Conservation (phyloP, 2,113 vertebrate species). For the Myotis davidii region DNA sequence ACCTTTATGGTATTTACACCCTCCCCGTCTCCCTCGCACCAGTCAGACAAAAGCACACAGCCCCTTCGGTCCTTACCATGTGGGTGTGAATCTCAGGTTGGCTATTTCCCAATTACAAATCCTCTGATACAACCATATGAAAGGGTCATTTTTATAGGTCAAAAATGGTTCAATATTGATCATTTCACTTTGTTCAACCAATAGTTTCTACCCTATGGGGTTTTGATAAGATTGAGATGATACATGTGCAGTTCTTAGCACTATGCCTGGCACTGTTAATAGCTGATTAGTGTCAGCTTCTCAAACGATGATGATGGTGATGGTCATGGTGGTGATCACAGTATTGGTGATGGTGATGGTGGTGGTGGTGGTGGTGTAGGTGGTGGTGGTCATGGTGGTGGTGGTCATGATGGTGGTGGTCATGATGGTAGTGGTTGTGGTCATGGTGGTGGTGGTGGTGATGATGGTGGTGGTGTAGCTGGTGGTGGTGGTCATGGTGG, state of each 20-base stretch:
- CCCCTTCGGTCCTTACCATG: no score
- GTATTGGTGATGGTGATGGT: neutral
- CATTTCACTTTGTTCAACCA: neutral
- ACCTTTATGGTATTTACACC: neutral
- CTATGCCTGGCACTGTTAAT: neutral
- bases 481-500: fast-evolving
- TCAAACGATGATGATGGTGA: neutral
- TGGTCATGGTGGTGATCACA: neutral
- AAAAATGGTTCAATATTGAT: neutral
- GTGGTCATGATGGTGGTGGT: neutral
- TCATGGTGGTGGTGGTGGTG: neutral
- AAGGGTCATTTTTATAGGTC: neutral
- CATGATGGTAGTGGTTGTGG: neutral
- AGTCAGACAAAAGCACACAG: neutral
- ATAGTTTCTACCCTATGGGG: neutral
- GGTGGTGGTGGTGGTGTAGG: no score
- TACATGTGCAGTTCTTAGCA: fast-evolving
- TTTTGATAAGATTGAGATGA: neutral
- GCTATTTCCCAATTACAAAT: no score
- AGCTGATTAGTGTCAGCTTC: fast-evolving
- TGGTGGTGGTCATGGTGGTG: no score
- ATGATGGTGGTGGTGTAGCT: no score
- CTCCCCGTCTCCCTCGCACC: no score
- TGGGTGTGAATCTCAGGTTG: neutral
- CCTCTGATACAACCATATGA: neutral